Conservation (phyloP, 2,888 invertebrate species). For the Agonum fuliginosum region DNA sequence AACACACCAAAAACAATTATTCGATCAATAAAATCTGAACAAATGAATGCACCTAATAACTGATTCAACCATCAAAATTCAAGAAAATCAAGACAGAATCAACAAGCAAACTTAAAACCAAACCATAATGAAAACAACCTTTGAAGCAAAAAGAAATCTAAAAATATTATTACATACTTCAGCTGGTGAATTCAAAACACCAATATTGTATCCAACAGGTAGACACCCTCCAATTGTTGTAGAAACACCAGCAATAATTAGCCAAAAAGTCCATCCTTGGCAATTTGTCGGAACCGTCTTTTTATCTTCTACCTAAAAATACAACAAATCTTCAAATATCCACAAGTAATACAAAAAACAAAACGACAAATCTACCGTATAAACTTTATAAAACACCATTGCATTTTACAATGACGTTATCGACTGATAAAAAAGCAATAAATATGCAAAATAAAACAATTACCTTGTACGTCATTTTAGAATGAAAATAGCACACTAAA, state of each 20-base stretch:
- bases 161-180: conserved; percentile 78
- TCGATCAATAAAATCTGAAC: no score
- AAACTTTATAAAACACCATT: no score
- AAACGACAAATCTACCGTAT: no score
- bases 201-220: conserved; percentile 90
- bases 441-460: neutral
- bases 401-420: no score
- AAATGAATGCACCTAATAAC: no score
- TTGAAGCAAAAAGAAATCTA: neutral
- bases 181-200: conserved; percentile 89
- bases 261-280: conserved; percentile 78
- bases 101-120: no score
- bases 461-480: neutral
- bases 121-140: no score
- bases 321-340: no score
- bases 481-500: neutral
- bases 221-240: conserved; percentile 87
- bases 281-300: conserved; percentile 59
- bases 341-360: no score
- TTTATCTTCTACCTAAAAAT: conserved; percentile 66
- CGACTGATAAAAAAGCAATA: conserved; percentile 38
- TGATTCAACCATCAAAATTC: no score
- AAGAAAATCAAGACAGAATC: no score
- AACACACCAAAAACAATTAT: no score
- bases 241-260: conserved; percentile 81